Evolutionary conservation across 2,113 vertebrate species (phyloP).

Genomic region (Elachura formosa): DNA sequence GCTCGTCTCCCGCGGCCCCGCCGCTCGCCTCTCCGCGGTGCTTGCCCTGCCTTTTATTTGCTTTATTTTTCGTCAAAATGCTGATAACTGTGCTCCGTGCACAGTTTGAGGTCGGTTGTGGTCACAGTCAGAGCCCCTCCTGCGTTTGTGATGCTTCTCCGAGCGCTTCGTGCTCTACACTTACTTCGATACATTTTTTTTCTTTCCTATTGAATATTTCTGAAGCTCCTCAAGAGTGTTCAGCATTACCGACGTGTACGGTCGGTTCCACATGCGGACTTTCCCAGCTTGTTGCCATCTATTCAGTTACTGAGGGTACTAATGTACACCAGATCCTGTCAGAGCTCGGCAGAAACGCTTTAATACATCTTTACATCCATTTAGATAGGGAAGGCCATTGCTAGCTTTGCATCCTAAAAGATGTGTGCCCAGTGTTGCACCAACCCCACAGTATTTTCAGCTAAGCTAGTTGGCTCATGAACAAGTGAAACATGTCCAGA

Average conservation of each 20-base stretch:
- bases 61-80: not conserved
- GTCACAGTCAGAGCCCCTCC: fast-evolving
- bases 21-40: fast-evolving
- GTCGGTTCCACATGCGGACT: not conserved
- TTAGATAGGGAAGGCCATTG: not conserved
- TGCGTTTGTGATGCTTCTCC: not conserved
- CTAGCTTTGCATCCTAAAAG: not conserved
- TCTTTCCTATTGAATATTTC: fast-evolving
- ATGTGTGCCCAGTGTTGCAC: not conserved
- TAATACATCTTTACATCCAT: not conserved
- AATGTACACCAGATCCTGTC: too few species aligned
- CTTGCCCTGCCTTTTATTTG: fast-evolving
- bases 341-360: not conserved
- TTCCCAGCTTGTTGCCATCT: not conserved
- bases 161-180: fast-evolving
- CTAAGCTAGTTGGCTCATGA: fast-evolving
- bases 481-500: not conserved
- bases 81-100: fast-evolving
- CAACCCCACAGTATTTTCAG: not conserved
- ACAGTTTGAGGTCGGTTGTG: fast-evolving
- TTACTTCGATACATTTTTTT: fast-evolving
- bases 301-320: fast-evolving
- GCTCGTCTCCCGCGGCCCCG: fast-evolving
- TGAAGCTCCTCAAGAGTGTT: not conserved
- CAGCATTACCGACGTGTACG: fast-evolving